Conservation (phyloP, 2,888 invertebrate species). For the Lymantria dispar region DNA sequence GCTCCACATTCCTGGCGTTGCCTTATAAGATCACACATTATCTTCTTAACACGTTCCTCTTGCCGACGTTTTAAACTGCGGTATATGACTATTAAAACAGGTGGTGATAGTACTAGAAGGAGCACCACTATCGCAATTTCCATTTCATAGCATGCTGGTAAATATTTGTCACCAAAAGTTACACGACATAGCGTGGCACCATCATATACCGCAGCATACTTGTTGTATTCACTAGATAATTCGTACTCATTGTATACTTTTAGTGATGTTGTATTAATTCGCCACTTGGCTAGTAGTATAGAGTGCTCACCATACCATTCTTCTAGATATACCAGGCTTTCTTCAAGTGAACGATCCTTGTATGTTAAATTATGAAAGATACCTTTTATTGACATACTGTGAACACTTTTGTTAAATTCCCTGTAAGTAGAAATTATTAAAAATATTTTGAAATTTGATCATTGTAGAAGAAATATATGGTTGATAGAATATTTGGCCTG, state of each 20-base stretch:
- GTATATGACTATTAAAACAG: constrained; percentile 13
- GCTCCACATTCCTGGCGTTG: constrained; percentile 29
- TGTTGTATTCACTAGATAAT: background rate
- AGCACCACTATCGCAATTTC: constrained; percentile 38
- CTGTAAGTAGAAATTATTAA: constrained; percentile 5
- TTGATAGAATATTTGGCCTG: no score
- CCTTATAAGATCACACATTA: constrained; percentile 35
- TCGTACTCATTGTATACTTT: constrained; percentile 1
- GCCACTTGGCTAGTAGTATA: constrained; percentile 12
- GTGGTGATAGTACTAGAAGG: constrained; percentile 61
- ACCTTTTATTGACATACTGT: constrained; percentile 2
- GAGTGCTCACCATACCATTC: constrained; percentile 7
- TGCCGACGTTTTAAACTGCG: constrained; percentile 28
- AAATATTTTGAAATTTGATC: no score
- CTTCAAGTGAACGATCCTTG: constrained; percentile 12
- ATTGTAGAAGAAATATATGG: no score
- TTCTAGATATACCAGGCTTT: constrained; percentile 13
- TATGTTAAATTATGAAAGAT: constrained; percentile 10
- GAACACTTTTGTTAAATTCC: constrained; percentile 10
- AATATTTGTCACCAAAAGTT: constrained; percentile 58
- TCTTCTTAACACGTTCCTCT: constrained; percentile 22
- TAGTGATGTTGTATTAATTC: constrained; percentile 8
- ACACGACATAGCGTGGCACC: constrained; percentile 17
- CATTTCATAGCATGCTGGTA: constrained; percentile 84
- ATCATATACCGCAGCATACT: constrained; percentile 16